These are phyloP conservation scores for Bembecia ichneumoniformis DNA, from an alignment of 2,888 invertebrate genomes.

Conservation along the genomic window DNA sequence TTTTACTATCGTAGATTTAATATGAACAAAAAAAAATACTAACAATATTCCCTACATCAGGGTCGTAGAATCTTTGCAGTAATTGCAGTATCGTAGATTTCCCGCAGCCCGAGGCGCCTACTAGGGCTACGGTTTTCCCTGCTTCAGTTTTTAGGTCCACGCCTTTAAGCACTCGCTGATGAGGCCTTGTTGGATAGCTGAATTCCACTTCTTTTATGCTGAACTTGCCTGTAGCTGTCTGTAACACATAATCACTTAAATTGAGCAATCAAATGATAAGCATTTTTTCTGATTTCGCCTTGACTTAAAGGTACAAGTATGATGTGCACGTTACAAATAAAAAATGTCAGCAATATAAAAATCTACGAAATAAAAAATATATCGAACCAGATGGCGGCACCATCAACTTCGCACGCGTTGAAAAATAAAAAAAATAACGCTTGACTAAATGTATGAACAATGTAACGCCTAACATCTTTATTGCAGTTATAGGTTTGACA, in stretches of 20 bases:
- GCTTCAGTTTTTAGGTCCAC: constrained; percentile 76
- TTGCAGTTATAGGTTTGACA: too few relatives aligned
- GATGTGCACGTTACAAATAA: too few relatives aligned
- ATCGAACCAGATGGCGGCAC: too few relatives aligned
- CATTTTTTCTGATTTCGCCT: too few relatives aligned
- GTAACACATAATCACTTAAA: not conserved
- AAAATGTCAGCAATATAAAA: too few relatives aligned
- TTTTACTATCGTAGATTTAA: not conserved
- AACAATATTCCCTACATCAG: constrained; percentile 72
- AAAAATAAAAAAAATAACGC: too few relatives aligned
- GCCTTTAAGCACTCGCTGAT: constrained; percentile 78
- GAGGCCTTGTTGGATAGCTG: constrained; percentile 84
- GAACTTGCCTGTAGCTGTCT: constrained; percentile 77
- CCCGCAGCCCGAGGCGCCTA: constrained; percentile 83
- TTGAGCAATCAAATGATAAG: too few relatives aligned
- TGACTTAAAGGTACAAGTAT: too few relatives aligned
- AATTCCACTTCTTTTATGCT: constrained; percentile 79
- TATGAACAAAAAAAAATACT: constrained; percentile 22
- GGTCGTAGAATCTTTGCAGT: constrained; percentile 85
- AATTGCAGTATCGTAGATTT: constrained; percentile 86
- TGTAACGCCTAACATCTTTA: too few relatives aligned
- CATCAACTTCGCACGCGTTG: too few relatives aligned
- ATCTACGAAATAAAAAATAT: too few relatives aligned
- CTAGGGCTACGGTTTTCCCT: constrained; percentile 82
- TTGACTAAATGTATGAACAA: too few relatives aligned